Conservation (phyloP, 2,888 invertebrate genomes). For the Agrotis ipsilon region DNA sequence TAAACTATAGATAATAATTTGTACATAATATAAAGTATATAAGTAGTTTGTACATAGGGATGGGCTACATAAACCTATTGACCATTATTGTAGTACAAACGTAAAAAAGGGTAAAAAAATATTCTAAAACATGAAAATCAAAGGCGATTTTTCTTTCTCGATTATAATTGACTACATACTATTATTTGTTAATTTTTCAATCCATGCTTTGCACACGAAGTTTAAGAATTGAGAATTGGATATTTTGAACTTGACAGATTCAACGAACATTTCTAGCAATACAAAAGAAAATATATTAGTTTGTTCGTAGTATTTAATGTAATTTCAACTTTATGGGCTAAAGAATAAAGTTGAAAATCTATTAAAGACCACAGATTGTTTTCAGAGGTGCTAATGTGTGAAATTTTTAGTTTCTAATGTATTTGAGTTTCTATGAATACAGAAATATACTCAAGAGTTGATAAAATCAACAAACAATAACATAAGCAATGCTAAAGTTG, state of each 20-base stretch:
- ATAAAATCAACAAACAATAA: neutral
- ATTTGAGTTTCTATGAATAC: neutral
- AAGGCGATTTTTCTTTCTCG: constrained; percentile 8
- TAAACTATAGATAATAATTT: constrained; percentile 37
- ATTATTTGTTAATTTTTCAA: neutral
- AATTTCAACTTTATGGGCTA: too few species aligned
- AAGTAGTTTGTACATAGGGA: constrained; percentile 30
- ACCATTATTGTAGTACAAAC: constrained; percentile 41
- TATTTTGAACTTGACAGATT: neutral
- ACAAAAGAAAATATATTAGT: too few species aligned
- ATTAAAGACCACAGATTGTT: too few species aligned
- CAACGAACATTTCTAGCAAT: neutral
- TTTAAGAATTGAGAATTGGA: neutral
- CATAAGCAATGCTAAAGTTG: neutral
- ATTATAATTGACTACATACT: neutral
- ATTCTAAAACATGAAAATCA: neutral
- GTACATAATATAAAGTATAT: constrained; percentile 46
- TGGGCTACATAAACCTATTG: constrained; percentile 22
- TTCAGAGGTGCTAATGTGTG: too few species aligned
- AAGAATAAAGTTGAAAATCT: too few species aligned
- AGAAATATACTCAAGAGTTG: neutral
- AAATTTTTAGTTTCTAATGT: neutral
- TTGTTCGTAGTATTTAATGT: too few species aligned
- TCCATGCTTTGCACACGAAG: neutral
- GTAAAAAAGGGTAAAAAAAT: neutral